Conservation (phyloP, 2,797 vertebrate species). For the Astyanax mexicanus region DNA sequence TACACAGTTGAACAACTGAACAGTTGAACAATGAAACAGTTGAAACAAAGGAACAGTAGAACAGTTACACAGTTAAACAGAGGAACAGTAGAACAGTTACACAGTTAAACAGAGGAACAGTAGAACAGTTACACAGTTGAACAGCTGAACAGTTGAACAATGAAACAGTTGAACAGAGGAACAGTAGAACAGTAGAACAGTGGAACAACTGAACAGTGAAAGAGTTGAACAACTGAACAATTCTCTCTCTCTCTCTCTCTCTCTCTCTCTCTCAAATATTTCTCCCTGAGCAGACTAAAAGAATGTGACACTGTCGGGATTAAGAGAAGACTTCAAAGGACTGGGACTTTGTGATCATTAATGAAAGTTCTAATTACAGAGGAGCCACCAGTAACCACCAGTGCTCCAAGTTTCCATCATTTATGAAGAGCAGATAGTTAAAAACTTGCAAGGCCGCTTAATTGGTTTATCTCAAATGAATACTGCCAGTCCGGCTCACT, state of each 20-base stretch:
- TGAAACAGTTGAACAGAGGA: too few relatives aligned
- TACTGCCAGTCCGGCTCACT: slow-evolving; percentile 58
- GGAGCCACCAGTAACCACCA: slow-evolving; percentile 67
- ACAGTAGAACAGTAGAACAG: too few relatives aligned
- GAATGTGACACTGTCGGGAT: slow-evolving; percentile 75
- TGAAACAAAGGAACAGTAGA: too few relatives aligned
- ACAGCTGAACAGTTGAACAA: too few relatives aligned
- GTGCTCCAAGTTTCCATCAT: slow-evolving; percentile 66
- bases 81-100: too few relatives aligned
- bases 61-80: too few relatives aligned
- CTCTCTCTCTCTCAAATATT: slow-evolving; percentile 57
- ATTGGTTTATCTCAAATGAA: slow-evolving; percentile 68
- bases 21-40: too few relatives aligned
- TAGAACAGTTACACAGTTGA: too few relatives aligned
- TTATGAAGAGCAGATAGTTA: slow-evolving; percentile 70
- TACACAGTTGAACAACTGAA: too few relatives aligned
- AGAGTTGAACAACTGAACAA: too few relatives aligned
- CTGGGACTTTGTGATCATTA: slow-evolving; percentile 75
- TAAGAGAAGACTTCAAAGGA: slow-evolving; percentile 71
- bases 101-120: too few relatives aligned
- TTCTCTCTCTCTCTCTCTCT: slow-evolving; percentile 51
- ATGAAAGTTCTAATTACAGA: slow-evolving; percentile 75
- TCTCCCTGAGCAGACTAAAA: slow-evolving; percentile 68
- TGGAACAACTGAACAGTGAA: too few relatives aligned
- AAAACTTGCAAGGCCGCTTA: slow-evolving; percentile 69